phyloP scores from a whole-genome alignment of 2,113 vertebrate genomes.

The Platysteira castanea region DNA sequence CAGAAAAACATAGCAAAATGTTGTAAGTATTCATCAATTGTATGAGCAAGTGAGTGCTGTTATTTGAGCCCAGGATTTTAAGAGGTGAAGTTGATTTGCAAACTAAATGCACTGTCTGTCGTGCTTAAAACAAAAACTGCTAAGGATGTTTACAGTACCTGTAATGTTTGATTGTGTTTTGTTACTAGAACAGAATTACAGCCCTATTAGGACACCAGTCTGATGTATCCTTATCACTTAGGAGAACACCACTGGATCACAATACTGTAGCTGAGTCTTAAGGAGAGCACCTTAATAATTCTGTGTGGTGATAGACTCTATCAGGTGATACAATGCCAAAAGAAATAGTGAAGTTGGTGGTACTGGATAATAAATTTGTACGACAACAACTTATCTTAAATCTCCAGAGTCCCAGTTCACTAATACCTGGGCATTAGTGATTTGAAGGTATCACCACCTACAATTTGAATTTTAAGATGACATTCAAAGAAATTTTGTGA shows the following conservation, averaged over 20 bases:
- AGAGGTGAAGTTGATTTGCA: background rate
- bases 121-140: background rate
- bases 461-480: background rate
- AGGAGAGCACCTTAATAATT: background rate
- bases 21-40: background rate
- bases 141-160: background rate
- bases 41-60: background rate
- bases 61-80: background rate
- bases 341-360: background rate
- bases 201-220: background rate
- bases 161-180: background rate
- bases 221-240: background rate
- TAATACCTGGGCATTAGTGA: background rate
- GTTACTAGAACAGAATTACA: background rate
- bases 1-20: background rate
- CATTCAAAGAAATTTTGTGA: background rate
- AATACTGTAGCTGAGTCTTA: background rate
- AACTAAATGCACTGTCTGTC: background rate
- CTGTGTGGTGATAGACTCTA: background rate
- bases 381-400: background rate
- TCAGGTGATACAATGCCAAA: background rate
- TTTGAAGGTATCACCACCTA: background rate
- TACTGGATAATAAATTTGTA: background rate
- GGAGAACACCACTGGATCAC: background rate
- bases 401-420: background rate